Percentiles rank a stretch among this genome's conserved stretches.
Evolutionary conservation across 2,888 invertebrate genomes (phyloP).

Genomic region (Leptogaster cylindrica): DNA sequence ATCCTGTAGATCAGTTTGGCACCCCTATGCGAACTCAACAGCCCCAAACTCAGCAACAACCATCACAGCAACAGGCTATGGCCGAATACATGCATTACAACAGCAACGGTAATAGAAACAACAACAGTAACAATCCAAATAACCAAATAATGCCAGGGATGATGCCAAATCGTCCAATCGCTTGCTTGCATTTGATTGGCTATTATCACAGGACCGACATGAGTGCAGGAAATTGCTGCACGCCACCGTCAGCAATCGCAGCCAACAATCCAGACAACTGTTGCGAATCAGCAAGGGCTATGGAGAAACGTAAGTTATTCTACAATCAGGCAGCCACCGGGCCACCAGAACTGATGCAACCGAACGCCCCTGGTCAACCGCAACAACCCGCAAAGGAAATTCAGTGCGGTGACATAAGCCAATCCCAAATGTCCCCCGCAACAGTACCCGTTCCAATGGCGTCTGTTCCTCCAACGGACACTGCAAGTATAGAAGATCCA

Average conservation of each 20-base stretch:
- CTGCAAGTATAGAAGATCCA: not conserved
- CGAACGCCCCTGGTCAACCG: conserved; percentile 41
- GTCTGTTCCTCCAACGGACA: conserved; percentile 24
- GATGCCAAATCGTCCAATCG: not conserved
- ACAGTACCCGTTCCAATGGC: conserved; percentile 37
- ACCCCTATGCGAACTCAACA: not conserved
- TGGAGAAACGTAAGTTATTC: conserved; percentile 45
- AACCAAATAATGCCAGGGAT: conserved; percentile 4
- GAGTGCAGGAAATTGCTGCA: conserved; percentile 50
- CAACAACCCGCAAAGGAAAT: conserved; percentile 58
- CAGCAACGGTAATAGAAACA: conserved; percentile 8
- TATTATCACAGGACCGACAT: conserved; percentile 50
- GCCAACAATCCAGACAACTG: conserved; percentile 2
- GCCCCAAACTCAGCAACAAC: conserved; percentile 5
- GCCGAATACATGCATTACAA: not conserved
- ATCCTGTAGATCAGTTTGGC: not conserved
- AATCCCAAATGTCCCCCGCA: conserved; percentile 65
- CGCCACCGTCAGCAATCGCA: not conserved
- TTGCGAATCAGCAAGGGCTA: conserved; percentile 29
- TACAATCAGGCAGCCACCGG: conserved; percentile 24
- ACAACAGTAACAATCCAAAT: not conserved
- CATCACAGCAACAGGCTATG: not conserved
- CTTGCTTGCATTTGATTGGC: conserved; percentile 47
- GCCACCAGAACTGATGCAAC: not conserved
- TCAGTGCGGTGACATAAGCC: conserved; percentile 66